A percentile compares a stretch with the other conserved stretches of the same genome.
These are phyloP conservation scores for Baronia brevicornis DNA, from an alignment of 2,888 invertebrate genomes.

Conservation along the genomic window DNA sequence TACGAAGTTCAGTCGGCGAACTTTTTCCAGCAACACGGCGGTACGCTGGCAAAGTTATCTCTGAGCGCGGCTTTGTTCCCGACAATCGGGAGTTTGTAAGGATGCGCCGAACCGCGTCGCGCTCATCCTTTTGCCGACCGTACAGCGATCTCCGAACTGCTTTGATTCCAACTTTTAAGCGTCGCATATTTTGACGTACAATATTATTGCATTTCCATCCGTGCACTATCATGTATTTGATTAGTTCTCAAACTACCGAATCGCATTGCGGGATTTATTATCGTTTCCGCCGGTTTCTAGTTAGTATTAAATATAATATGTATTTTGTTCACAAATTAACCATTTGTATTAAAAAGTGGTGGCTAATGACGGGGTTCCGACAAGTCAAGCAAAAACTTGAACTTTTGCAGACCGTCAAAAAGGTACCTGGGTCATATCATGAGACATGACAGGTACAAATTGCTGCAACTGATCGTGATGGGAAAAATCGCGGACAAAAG, in stretches of 20 bases:
- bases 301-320: too few relatives aligned
- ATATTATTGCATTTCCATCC: conserved; percentile 68
- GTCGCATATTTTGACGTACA: conserved; percentile 58
- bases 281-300: too few relatives aligned
- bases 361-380: too few relatives aligned
- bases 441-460: too few relatives aligned
- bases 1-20: conserved; percentile 45
- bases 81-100: conserved; percentile 70
- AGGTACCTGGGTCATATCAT: too few relatives aligned
- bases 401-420: too few relatives aligned
- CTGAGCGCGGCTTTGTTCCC: conserved; percentile 49
- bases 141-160: conserved; percentile 67
- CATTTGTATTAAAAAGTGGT: too few relatives aligned
- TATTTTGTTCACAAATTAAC: too few relatives aligned
- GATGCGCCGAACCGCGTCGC: conserved; percentile 55
- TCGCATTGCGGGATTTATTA: too few relatives aligned
- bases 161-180: conserved; percentile 72
- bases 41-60: conserved; percentile 49
- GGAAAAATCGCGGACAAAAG: too few relatives aligned
- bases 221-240: conserved; percentile 53
- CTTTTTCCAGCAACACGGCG: conserved; percentile 59
- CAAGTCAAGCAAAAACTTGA: too few relatives aligned
- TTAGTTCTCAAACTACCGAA: conserved; percentile 32
- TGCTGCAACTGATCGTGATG: too few relatives aligned
- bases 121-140: conserved; percentile 63